Conservation (phyloP, 1,140 invertebrate species). For the Hydropsyche tenuis region DNA sequence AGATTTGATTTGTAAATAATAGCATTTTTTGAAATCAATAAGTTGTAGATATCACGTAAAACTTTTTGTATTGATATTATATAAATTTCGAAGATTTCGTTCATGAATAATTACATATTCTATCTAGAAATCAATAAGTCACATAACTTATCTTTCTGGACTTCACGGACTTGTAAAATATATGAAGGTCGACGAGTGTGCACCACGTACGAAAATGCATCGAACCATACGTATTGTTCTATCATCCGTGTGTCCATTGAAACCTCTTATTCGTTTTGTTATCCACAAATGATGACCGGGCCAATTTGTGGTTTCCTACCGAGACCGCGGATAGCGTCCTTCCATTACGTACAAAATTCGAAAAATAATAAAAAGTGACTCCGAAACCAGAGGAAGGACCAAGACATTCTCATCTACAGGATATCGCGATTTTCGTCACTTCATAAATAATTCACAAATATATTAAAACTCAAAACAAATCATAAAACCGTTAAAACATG, state of each 20-base stretch:
- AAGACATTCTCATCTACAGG: neutral
- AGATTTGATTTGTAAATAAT: too few species aligned
- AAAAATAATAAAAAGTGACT: neutral
- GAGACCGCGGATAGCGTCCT: slow-evolving; percentile 37
- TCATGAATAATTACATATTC: too few species aligned
- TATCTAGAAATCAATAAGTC: too few species aligned
- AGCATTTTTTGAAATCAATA: too few species aligned
- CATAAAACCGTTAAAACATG: too few species aligned
- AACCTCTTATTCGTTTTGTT: neutral
- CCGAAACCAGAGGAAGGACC: neutral
- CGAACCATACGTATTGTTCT: slow-evolving; percentile 19
- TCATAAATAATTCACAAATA: too few species aligned
- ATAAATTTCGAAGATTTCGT: too few species aligned
- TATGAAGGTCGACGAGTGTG: neutral
- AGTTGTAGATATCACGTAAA: neutral
- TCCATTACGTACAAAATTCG: slow-evolving; percentile 15
- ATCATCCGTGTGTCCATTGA: slow-evolving; percentile 11
- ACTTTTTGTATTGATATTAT: neutral
- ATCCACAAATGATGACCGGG: slow-evolving; percentile 31
- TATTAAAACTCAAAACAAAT: too few species aligned
- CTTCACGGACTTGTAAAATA: neutral
- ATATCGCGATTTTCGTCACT: too few species aligned
- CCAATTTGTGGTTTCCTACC: slow-evolving; percentile 42
- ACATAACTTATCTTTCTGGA: too few species aligned
- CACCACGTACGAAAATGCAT: slow-evolving; percentile 26